Evolutionary conservation across 1,140 invertebrate genomes (phyloP).

Genomic region (Atta texana): DNA sequence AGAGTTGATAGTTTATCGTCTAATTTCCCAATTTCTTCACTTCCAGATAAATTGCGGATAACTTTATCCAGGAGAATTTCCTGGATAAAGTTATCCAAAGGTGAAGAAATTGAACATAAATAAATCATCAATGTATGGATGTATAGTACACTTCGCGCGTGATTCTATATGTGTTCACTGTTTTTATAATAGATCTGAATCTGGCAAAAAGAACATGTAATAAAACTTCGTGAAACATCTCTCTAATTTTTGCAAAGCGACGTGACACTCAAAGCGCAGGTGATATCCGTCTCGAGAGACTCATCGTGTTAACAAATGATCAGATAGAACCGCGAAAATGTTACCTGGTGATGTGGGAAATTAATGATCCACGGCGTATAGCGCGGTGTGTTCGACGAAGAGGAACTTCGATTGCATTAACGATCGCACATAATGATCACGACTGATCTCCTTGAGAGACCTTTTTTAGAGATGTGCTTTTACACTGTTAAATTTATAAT

Average conservation of each 20-base stretch:
- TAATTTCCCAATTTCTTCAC: too few relatives aligned
- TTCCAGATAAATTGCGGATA: too few relatives aligned
- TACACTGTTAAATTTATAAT: too few relatives aligned
- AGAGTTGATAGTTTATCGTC: conserved; percentile 36
- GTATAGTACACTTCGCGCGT: neutral
- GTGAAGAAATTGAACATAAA: neutral
- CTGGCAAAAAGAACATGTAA: neutral
- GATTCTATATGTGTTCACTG: neutral
- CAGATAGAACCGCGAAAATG: conserved; percentile 35
- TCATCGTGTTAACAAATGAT: conserved; percentile 23
- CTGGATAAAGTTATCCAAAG: too few relatives aligned
- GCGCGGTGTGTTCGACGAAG: neutral
- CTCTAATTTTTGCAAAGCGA: neutral
- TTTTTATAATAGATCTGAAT: neutral
- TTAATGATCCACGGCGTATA: conserved; percentile 36
- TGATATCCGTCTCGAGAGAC: neutral
- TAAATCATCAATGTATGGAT: neutral
- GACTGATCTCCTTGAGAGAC: neutral
- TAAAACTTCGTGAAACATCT: neutral
- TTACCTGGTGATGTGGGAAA: conserved; percentile 27
- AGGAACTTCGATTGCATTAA: neutral
- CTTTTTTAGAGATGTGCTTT: neutral
- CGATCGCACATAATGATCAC: neutral
- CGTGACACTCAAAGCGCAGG: neutral
- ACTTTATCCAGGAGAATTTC: too few relatives aligned